Percentiles rank a stretch among this genome's conserved stretches.
These are phyloP conservation scores for Triplophysa dalaica DNA, from an alignment of 2,113 vertebrate genomes.

Conservation along the genomic window DNA sequence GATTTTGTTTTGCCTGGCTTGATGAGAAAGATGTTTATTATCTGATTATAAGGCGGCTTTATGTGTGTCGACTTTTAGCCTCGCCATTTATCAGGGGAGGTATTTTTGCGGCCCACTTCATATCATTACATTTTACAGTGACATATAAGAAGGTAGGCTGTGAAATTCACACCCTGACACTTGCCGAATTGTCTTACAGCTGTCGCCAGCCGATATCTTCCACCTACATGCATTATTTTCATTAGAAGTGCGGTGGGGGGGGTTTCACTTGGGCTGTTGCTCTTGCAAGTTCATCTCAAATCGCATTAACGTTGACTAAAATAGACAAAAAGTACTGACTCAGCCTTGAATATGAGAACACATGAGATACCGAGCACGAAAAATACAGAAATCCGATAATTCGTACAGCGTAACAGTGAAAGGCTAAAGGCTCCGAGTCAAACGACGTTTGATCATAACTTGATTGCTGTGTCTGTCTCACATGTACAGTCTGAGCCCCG, in stretches of 20 bases:
- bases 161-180: slow-evolving; percentile 29
- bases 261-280: neutral
- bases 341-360: neutral
- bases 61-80: slow-evolving; percentile 53
- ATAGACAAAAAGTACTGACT: slow-evolving; percentile 9
- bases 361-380: neutral
- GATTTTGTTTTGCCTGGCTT: slow-evolving; percentile 79
- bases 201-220: slow-evolving; percentile 5
- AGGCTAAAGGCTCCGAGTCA: neutral
- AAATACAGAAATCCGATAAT: neutral
- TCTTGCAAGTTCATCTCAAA: neutral
- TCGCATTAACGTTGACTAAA: slow-evolving; percentile 5
- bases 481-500: slow-evolving; percentile 48
- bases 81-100: slow-evolving; percentile 25
- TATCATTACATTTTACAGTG: slow-evolving; percentile 14
- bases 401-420: neutral
- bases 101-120: slow-evolving; percentile 21
- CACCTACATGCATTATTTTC: slow-evolving; percentile 32
- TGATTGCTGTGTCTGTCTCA: slow-evolving; percentile 33
- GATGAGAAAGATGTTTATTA: slow-evolving; percentile 87
- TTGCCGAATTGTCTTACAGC: slow-evolving; percentile 19
- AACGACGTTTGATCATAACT: slow-evolving; percentile 36
- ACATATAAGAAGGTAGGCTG: slow-evolving; percentile 5
- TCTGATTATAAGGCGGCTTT: slow-evolving; percentile 68
- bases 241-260: neutral